Base-by-base conservation (phyloP, 37 sponge, comb jelly and placozoan species). In the Chondrosia reniformis region DNA sequence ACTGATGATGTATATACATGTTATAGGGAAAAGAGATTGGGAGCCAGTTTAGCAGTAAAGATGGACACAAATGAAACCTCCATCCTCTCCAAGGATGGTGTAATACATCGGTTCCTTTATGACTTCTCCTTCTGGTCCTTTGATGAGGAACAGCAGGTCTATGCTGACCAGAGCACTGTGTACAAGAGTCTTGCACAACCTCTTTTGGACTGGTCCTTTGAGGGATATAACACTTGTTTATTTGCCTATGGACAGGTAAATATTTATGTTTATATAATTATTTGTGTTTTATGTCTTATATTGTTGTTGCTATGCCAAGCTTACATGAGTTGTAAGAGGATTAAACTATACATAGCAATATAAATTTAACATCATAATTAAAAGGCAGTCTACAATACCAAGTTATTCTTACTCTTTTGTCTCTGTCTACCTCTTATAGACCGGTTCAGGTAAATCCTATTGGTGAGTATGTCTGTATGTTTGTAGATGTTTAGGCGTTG, bases 371-470 rank as follows among this genome's bases (percentile, higher is more conserved):
- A 19, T 52, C n/a, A n/a, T n/a, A n/a, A n/a, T n/a, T n/a, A n/a
- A n/a, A n/a, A n/a, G n/a, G n/a, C n/a, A n/a, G n/a, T 52, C 13
- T n/a, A n/a, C 52, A 49, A 49, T 49, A 49, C 10, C 15, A 19
- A 49, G 15, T 10, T 49, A 49, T 15, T 49, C 10, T 49, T 10
- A 19, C 15, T 49, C 52, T 49, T 49, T 49, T 49, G 15, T 59
- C 61, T 59, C 61, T 13, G n/a, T 13, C 61, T 30, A 19, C n/a
- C n/a, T 13, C 61, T 31, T 84, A 15, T 69, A 93, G 91, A 93
- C 94, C 77, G 94, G 94, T 12, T 93, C 94, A 25, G 94, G 94
- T 24, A 93, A 93, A 52, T 86, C 88, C 38, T 93, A 93, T 85
- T 71, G 89, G 93, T 92, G 38, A 81, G 89, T 41, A 30, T 31